Conservation (phyloP, 1,140 invertebrate genomes). For the Scylla paramamosain region DNA sequence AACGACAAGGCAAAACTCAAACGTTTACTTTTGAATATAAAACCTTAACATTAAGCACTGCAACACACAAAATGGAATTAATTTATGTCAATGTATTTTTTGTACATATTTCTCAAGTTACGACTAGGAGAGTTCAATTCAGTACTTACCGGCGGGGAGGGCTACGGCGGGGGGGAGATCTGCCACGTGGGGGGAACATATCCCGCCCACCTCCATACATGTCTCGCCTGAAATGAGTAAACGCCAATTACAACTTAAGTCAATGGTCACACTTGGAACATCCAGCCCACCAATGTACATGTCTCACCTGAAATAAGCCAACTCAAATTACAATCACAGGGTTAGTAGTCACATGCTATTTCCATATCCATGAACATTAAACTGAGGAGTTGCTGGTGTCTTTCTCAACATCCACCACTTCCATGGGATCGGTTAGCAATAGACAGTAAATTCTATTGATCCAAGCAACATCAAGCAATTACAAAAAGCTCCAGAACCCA, state of each 20-base stretch:
- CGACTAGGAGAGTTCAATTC: not conserved
- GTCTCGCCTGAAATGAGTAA: conserved; percentile 55
- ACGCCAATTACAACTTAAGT: too few species aligned
- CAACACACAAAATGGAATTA: conserved; percentile 66
- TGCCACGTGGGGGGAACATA: conserved; percentile 68
- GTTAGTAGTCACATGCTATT: too few species aligned
- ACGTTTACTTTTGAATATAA: conserved; percentile 34
- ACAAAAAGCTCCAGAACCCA: too few species aligned
- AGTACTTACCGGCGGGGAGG: conserved; percentile 74
- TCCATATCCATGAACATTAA: too few species aligned
- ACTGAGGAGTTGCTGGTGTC: too few species aligned
- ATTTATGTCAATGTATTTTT: conserved; percentile 31
- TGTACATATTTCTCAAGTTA: conserved; percentile 28
- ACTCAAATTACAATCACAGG: too few species aligned
- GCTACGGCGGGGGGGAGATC: conserved; percentile 66
- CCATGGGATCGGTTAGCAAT: too few species aligned
- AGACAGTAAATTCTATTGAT: too few species aligned
- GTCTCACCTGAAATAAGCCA: too few species aligned
- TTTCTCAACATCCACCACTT: too few species aligned
- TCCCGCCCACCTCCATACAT: conserved; percentile 70
- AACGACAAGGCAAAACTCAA: conserved; percentile 36
- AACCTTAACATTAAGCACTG: conserved; percentile 62
- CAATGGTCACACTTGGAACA: not conserved
- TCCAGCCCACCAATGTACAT: not conserved
- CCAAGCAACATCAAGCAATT: too few species aligned